Percentiles rank a stretch among this genome's conserved stretches.
These are phyloP conservation scores for Empis livida DNA, from an alignment of 2,888 invertebrate genomes.

Conservation along the genomic window DNA sequence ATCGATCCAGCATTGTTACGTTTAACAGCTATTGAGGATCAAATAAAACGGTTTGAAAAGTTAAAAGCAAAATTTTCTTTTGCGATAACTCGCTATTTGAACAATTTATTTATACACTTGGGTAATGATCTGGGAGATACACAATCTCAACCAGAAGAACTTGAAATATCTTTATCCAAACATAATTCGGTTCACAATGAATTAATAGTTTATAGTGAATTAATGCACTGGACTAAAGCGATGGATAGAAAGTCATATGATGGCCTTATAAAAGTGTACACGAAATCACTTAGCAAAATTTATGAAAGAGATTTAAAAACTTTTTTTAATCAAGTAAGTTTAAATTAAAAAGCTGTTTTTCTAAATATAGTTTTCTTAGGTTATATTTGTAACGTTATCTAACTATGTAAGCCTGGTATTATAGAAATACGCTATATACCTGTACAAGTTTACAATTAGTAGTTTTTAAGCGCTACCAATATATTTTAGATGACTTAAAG, in stretches of 20 bases:
- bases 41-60: conserved; percentile 62
- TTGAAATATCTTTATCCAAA: conserved; percentile 57
- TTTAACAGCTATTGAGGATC: conserved; percentile 68
- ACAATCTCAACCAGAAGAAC: conserved; percentile 21
- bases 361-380: too few species aligned
- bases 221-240: conserved; percentile 84
- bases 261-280: conserved; percentile 71
- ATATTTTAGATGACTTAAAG: too few species aligned
- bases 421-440: too few species aligned
- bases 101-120: conserved; percentile 89
- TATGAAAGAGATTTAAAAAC: conserved; percentile 75
- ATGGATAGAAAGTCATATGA: conserved; percentile 75
- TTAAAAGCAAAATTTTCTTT: conserved; percentile 68
- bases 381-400: too few species aligned
- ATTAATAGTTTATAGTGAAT: conserved; percentile 71
- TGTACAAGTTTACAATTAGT: too few species aligned
- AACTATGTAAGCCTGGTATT: too few species aligned
- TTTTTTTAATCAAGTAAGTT: conserved; percentile 54
- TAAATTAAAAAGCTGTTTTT: conserved; percentile 7
- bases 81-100: conserved; percentile 76
- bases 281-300: conserved; percentile 67
- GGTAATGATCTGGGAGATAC: conserved; percentile 61
- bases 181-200: conserved; percentile 73
- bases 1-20: conserved; percentile 49
- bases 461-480: too few species aligned